Conservation (phyloP, 2,797 vertebrate species). For the Propithecus deckenii region DNA sequence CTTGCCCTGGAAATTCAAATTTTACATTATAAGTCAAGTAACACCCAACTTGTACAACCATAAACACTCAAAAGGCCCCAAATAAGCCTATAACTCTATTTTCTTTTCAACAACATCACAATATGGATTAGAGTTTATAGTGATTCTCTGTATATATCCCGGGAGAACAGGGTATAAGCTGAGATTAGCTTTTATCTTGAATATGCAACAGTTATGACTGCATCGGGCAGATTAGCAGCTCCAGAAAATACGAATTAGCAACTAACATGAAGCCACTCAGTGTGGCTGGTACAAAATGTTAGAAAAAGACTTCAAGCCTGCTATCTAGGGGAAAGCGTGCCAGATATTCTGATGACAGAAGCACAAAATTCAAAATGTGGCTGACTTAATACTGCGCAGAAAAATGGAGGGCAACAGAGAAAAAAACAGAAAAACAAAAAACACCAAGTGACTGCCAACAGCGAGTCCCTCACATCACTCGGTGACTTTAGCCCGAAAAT, state of each 20-base stretch:
- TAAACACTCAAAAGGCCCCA: neutral
- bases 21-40: neutral
- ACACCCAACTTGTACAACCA: neutral
- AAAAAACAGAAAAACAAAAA: no score
- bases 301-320: neutral
- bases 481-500: neutral
- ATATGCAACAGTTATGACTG: neutral
- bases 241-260: neutral
- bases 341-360: neutral
- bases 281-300: no score
- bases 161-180: neutral
- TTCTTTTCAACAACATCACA: neutral
- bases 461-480: no score
- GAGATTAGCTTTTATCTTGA: neutral
- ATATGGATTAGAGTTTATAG: neutral
- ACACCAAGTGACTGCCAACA: neutral
- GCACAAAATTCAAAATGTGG: neutral
- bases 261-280: neutral
- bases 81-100: neutral
- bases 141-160: neutral
- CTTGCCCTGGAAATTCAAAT: neutral
- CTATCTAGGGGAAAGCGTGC: neutral
- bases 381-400: neutral
- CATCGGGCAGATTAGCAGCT: rapidly evolving
- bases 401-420: neutral